Conservation (phyloP, 2,113 vertebrate genomes). For the Noctilio leporinus region DNA sequence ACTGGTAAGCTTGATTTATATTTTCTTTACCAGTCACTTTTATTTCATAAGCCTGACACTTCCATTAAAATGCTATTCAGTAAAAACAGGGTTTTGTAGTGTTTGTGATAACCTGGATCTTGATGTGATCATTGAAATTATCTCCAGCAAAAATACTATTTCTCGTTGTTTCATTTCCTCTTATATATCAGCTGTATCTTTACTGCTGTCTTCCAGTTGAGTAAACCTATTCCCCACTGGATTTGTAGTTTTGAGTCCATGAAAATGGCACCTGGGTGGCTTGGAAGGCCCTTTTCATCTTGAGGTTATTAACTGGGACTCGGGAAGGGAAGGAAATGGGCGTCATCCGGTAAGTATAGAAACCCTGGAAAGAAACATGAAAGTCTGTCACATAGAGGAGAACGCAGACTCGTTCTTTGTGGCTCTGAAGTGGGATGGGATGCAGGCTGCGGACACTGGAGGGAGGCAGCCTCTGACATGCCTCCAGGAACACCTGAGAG, state of each 20-base stretch:
- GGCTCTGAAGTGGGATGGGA: neutral
- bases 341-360: neutral
- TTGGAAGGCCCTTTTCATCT: neutral
- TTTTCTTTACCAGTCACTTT: conserved; percentile 61
- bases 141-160: conserved; percentile 32
- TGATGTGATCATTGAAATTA: conserved; percentile 33
- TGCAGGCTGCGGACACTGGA: neutral
- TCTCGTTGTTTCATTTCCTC: conserved; percentile 20
- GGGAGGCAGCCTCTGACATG: neutral
- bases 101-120: conserved; percentile 44
- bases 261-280: neutral
- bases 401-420: neutral
- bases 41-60: conserved; percentile 42
- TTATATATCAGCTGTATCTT: neutral
- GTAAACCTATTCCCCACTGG: neutral
- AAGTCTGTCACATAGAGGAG: neutral
- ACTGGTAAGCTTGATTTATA: conserved; percentile 52
- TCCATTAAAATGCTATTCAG: conserved; percentile 65
- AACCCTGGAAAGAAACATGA: neutral
- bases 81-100: conserved; percentile 48
- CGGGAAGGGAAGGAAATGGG: neutral
- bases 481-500: neutral
- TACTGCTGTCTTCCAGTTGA: conserved; percentile 2
- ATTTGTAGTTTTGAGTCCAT: neutral
- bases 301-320: neutral